These are phyloP conservation scores for Porites lobata DNA, from an alignment of 92 coral and sea anemone species.

Conservation along the genomic window DNA sequence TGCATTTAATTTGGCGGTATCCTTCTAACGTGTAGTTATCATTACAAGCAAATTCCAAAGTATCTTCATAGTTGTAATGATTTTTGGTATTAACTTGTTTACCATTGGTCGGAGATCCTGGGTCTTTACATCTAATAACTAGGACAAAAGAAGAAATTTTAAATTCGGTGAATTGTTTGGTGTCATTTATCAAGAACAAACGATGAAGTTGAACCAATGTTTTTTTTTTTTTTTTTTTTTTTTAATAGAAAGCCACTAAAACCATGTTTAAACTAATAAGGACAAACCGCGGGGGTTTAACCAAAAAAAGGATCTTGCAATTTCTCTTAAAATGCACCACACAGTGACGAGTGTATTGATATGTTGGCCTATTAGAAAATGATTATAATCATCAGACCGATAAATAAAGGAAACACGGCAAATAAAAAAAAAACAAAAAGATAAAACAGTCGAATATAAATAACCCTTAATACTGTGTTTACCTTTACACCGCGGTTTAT, in stretches of 20 bases:
- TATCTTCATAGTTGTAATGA: slow-evolving; percentile 22
- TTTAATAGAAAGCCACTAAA: background rate
- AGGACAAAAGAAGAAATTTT: background rate
- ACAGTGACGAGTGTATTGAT: too few relatives aligned
- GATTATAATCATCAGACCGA: too few relatives aligned
- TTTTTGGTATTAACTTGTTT: background rate
- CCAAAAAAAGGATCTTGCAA: background rate
- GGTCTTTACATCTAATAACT: slow-evolving; percentile 56
- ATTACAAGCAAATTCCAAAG: slow-evolving; percentile 33
- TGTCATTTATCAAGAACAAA: too few relatives aligned
- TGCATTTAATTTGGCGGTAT: slow-evolving; percentile 1
- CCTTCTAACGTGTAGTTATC: slow-evolving; percentile 40
- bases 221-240: too few relatives aligned
- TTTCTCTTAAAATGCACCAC: too few relatives aligned
- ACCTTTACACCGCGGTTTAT: slow-evolving; percentile 40
- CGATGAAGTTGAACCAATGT: too few relatives aligned
- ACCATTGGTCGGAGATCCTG: slow-evolving; percentile 46
- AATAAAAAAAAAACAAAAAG: too few relatives aligned
- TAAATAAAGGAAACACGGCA: too few relatives aligned
- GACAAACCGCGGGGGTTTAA: too few relatives aligned
- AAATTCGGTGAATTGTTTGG: background rate
- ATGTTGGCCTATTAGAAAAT: too few relatives aligned
- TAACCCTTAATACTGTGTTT: background rate
- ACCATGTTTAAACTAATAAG: too few relatives aligned
- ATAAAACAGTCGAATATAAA: too few relatives aligned